Evolutionary conservation across 2,113 vertebrate species (phyloP).

Genomic region (Meles meles): DNA sequence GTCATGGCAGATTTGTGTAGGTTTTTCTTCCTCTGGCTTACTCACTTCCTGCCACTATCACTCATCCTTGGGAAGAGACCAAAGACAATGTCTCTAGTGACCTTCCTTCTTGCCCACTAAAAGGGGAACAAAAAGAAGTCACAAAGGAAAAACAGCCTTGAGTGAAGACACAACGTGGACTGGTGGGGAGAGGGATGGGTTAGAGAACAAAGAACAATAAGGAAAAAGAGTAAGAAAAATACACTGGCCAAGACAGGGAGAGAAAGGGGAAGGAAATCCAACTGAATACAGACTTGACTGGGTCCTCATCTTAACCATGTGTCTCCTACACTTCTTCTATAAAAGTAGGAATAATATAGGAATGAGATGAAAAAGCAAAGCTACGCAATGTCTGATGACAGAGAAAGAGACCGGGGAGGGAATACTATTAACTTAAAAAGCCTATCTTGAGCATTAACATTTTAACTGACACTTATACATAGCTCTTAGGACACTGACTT

Average conservation of each 20-base stretch:
- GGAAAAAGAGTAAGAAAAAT: neutral
- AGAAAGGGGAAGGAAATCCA: neutral
- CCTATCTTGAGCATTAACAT: neutral
- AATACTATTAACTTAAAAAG: neutral
- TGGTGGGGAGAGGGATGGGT: rapidly evolving
- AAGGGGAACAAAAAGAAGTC: neutral
- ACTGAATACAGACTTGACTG: neutral
- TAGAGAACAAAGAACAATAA: neutral
- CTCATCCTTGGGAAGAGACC: neutral
- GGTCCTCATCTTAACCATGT: neutral
- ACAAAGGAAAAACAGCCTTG: neutral
- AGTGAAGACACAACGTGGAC: neutral
- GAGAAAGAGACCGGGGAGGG: neutral
- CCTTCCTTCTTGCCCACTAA: neutral
- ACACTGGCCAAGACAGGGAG: neutral
- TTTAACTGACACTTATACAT: neutral
- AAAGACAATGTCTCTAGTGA: neutral
- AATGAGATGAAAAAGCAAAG: neutral
- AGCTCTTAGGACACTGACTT: neutral
- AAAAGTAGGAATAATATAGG: neutral
- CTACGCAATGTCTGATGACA: neutral
- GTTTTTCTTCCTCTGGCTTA: neutral
- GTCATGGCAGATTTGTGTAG: neutral
- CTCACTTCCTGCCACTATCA: neutral
- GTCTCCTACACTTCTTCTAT: neutral